phyloP scores from a whole-genome alignment of 2,797 vertebrate species.

The Antrozous pallidus region DNA sequence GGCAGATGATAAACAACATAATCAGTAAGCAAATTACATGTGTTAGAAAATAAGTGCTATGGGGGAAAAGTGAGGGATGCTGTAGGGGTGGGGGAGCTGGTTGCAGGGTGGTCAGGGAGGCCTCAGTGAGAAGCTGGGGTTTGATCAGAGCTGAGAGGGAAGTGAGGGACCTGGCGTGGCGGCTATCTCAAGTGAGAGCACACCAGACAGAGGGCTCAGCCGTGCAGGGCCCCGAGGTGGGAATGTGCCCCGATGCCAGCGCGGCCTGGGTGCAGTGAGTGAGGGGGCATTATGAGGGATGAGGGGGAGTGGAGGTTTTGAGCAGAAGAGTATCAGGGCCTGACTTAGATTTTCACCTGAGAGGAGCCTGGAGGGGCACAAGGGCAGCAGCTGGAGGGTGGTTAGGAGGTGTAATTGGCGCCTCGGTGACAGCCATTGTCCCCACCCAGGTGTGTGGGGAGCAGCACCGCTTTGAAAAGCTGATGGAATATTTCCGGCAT shows the following conservation, averaged over 20 bases:
- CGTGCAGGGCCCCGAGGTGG: not conserved
- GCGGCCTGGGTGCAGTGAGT: not conserved
- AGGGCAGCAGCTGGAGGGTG: not conserved
- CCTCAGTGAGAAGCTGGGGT: not conserved
- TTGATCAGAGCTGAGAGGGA: not conserved
- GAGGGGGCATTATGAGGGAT: not conserved
- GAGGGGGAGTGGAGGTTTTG: not conserved
- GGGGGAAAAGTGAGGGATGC: not conserved
- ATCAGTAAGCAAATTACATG: not conserved
- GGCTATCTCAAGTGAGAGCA: not conserved
- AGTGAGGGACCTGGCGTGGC: not conserved
- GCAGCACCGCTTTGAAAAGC: slow-evolving; percentile 92
- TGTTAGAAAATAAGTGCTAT: not conserved
- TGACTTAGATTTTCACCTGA: not conserved
- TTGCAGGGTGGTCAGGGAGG: not conserved
- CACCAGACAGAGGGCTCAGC: not conserved
- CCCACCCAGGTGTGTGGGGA: slow-evolving; percentile 90
- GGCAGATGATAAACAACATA: not conserved
- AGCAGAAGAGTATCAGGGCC: not conserved
- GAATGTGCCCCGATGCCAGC: not conserved
- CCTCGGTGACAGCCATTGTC: not conserved
- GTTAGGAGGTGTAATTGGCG: not conserved
- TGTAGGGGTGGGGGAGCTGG: not conserved
- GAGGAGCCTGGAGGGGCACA: not conserved
- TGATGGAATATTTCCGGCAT: slow-evolving; percentile 93